Evolutionary conservation across 2,797 vertebrate genomes (phyloP).

Genomic region (Clarias laeviceps): DNA sequence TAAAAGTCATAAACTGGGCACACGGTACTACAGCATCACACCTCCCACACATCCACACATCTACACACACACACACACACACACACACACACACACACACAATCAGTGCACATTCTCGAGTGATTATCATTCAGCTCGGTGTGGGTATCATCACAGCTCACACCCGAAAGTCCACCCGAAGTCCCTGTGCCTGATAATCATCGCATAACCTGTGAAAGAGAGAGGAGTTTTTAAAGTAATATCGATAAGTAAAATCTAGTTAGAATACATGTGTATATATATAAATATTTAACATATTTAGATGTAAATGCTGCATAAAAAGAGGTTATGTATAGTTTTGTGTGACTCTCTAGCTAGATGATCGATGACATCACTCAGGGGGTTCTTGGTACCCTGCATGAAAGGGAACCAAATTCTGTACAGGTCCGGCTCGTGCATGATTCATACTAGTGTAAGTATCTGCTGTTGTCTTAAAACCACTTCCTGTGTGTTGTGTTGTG

Average conservation of each 20-base stretch:
- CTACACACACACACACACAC: background rate
- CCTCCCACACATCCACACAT: slow-evolving; percentile 4
- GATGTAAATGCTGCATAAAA: background rate
- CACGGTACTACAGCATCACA: slow-evolving; percentile 33
- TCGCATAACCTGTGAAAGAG: background rate
- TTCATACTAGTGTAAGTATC: background rate
- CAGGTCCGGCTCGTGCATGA: background rate
- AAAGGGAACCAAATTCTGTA: background rate
- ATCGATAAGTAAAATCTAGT: too few relatives aligned
- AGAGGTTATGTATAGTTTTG: background rate
- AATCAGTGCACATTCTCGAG: background rate
- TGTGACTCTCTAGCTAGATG: background rate
- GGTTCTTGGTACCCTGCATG: background rate
- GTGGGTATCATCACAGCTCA: background rate
- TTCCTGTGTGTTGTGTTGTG: slow-evolving; percentile 42
- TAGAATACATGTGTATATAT: too few relatives aligned
- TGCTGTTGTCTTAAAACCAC: slow-evolving; percentile 10
- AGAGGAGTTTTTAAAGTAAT: background rate
- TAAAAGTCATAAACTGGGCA: slow-evolving; percentile 30
- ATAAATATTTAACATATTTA: too few relatives aligned
- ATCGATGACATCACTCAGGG: background rate
- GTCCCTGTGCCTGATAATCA: background rate
- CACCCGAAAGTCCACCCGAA: too few relatives aligned
- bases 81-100: background rate
- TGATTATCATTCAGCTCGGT: slow-evolving; percentile 8